Percentiles rank a stretch among this genome's conserved stretches.
Conservation (phyloP, 2,113 vertebrate species). For the Macrotus californicus region DNA sequence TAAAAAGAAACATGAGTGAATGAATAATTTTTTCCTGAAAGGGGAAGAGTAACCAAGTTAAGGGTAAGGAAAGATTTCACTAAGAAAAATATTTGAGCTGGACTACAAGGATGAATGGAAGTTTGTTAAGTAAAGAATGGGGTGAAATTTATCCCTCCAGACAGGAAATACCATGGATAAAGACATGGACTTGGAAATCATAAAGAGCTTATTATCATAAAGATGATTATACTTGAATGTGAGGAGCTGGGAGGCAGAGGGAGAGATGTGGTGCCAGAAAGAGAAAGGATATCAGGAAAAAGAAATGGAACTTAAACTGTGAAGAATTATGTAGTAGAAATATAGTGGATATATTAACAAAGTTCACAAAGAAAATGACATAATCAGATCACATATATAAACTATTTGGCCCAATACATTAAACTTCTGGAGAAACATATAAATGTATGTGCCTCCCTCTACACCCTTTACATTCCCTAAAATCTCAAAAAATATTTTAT, state of each 20-base stretch:
- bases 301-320: not conserved
- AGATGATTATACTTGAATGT: not conserved
- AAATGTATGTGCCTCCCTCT: not conserved
- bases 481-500: conserved; percentile 35
- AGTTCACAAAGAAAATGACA: not conserved
- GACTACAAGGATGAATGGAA: not conserved
- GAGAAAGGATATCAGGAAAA: not conserved
- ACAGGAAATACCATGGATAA: not conserved
- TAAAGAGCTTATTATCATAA: not conserved
- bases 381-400: conserved; percentile 8
- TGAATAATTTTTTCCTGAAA: not conserved
- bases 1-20: not conserved
- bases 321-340: not conserved
- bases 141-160: not conserved
- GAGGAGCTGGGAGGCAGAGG: not conserved
- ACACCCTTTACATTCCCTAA: not conserved
- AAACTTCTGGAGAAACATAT: not conserved
- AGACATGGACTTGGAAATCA: not conserved
- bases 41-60: not conserved
- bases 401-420: not conserved
- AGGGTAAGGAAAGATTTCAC: not conserved
- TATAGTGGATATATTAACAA: not conserved
- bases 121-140: not conserved
- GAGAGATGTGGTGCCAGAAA: not conserved
- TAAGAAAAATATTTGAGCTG: conserved; percentile 22